phyloP scores from a whole-genome alignment of 2,113 vertebrate species.

The Amphiprion ocellaris region DNA sequence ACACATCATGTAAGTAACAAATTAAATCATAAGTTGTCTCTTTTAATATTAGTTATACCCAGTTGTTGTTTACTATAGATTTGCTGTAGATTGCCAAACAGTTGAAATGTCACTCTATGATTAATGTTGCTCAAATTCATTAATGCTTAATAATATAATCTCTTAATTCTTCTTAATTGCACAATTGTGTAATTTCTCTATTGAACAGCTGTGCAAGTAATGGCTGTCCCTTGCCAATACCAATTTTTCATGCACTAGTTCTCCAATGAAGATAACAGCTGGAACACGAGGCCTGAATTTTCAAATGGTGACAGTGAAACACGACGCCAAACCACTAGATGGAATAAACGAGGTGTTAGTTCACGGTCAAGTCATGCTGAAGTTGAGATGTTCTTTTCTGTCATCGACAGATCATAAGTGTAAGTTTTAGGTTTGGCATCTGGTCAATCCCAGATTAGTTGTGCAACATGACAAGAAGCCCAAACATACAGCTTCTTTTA shows the following conservation, averaged over 20 bases:
- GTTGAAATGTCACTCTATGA: too few species aligned
- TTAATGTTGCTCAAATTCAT: too few species aligned
- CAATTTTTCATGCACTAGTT: background rate
- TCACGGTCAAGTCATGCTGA: background rate
- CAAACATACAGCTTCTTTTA: background rate
- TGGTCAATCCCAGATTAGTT: background rate
- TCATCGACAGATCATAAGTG: too few species aligned
- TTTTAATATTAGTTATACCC: too few species aligned
- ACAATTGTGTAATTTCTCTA: background rate
- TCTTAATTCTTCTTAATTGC: background rate
- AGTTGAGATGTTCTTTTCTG: too few species aligned
- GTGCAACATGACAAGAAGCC: background rate
- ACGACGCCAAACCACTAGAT: background rate
- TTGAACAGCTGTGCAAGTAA: constrained; percentile 6
- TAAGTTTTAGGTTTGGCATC: background rate
- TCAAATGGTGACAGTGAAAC: constrained; percentile 16
- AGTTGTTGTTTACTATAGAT: background rate
- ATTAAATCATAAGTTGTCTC: too few species aligned
- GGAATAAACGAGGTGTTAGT: constrained; percentile 13
- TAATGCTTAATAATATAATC: background rate
- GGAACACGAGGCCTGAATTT: constrained; percentile 20
- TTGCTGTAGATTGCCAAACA: too few species aligned
- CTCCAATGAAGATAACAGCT: constrained; percentile 8
- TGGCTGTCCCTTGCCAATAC: background rate
- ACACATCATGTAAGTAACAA: too few species aligned